These are phyloP conservation scores for Aselliscus stoliczkanus DNA, from an alignment of 2,797 vertebrate species.

Conservation along the genomic window DNA sequence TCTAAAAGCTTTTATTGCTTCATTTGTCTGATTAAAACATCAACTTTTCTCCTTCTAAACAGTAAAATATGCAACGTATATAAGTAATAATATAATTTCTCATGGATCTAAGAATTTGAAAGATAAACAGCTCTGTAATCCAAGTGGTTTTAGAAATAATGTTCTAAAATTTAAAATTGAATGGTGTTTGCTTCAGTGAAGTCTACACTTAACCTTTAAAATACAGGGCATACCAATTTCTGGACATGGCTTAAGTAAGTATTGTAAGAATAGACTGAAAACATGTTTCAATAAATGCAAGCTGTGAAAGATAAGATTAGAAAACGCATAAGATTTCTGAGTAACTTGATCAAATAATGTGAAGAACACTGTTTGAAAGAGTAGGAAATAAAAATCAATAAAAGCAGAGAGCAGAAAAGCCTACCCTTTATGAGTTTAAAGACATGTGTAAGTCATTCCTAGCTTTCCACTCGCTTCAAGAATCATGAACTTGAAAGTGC, in stretches of 20 bases:
- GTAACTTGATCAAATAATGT: background rate
- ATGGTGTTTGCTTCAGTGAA: background rate
- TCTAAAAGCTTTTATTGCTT: background rate
- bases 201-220: background rate
- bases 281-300: background rate
- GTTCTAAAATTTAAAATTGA: background rate
- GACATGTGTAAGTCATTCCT: background rate
- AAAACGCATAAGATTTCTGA: background rate
- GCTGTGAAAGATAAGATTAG: background rate
- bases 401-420: background rate
- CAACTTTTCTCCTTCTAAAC: background rate
- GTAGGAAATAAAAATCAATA: background rate
- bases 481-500: conserved; percentile 39
- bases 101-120: background rate
- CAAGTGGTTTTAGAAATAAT: background rate
- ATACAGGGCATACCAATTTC: background rate
- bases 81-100: background rate
- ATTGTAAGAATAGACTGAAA: background rate
- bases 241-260: background rate
- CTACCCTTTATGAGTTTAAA: conserved; percentile 35
- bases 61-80: background rate
- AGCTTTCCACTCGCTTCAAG: background rate
- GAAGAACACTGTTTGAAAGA: background rate
- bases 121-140: background rate
- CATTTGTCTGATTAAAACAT: background rate